phyloP scores from a whole-genome alignment of 1,140 invertebrate species.

The Archivesica marissinica region DNA sequence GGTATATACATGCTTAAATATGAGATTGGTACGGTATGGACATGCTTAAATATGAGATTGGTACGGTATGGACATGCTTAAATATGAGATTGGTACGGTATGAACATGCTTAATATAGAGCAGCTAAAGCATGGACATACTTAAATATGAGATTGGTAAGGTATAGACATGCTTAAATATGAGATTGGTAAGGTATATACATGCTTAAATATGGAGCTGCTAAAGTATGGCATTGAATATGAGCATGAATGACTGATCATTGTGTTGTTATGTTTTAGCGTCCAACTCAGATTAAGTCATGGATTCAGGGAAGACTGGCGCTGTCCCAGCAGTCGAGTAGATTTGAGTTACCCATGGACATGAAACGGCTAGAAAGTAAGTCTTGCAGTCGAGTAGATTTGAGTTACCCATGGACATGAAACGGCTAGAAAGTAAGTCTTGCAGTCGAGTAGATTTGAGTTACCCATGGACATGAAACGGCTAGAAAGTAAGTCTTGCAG shows the following conservation, averaged over 20 bases:
- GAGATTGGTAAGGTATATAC: background rate
- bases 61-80: too few species aligned
- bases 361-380: slow-evolving; percentile 79
- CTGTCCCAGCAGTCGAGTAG: slow-evolving; percentile 78
- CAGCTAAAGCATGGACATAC: too few species aligned
- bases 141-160: too few species aligned
- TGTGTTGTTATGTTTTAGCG: slow-evolving; percentile 32
- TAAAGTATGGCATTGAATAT: background rate
- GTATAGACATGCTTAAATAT: too few species aligned
- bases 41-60: too few species aligned
- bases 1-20: too few species aligned
- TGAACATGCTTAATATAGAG: too few species aligned
- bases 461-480: slow-evolving; percentile 80
- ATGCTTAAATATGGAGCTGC: background rate
- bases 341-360: slow-evolving; percentile 82
- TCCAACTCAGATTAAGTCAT: slow-evolving; percentile 58
- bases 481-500: slow-evolving; percentile 80
- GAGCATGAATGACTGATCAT: background rate
- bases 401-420: slow-evolving; percentile 82
- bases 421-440: slow-evolving; percentile 78
- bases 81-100: too few species aligned
- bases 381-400: slow-evolving; percentile 79
- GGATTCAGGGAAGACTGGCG: slow-evolving; percentile 74
- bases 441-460: slow-evolving; percentile 79
- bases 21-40: too few species aligned